Conservation (phyloP, 2,888 invertebrate genomes). For the Agrochola circellaris region DNA sequence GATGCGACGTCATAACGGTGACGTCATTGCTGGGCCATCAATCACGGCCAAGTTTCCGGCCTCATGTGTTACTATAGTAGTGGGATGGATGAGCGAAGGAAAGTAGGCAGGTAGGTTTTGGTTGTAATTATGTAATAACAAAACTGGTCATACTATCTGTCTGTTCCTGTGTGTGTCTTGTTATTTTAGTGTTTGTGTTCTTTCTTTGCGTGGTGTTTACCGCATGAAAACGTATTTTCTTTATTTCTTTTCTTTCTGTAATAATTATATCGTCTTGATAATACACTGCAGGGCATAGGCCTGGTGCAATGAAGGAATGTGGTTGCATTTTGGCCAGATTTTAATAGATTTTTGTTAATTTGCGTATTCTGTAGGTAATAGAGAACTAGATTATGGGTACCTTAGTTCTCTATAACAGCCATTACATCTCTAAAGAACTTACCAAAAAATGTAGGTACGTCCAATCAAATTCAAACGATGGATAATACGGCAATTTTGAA, state of each 20-base stretch:
- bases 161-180: neutral
- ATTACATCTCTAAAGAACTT: too few species aligned
- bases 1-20: slow-evolving; percentile 45
- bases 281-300: neutral
- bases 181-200: too few species aligned
- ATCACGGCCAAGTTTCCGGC: slow-evolving; percentile 46
- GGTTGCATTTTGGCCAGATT: neutral
- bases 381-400: too few species aligned
- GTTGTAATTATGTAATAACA: neutral
- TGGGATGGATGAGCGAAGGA: slow-evolving; percentile 6
- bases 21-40: slow-evolving; percentile 51
- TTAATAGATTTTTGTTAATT: too few species aligned
- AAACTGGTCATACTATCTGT: neutral
- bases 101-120: neutral
- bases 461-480: neutral
- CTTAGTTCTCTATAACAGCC: too few species aligned
- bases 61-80: slow-evolving; percentile 25
- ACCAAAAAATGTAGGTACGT: too few species aligned
- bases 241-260: neutral
- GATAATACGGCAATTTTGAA: neutral
- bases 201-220: too few species aligned
- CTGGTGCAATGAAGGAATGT: neutral
- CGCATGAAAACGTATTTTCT: too few species aligned
- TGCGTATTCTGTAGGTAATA: too few species aligned
- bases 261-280: neutral